A percentile compares a stretch with the other conserved stretches of the same genome.
Evolutionary conservation across 1,140 invertebrate species (phyloP).

Genomic region (Bathynomus jamesi): DNA sequence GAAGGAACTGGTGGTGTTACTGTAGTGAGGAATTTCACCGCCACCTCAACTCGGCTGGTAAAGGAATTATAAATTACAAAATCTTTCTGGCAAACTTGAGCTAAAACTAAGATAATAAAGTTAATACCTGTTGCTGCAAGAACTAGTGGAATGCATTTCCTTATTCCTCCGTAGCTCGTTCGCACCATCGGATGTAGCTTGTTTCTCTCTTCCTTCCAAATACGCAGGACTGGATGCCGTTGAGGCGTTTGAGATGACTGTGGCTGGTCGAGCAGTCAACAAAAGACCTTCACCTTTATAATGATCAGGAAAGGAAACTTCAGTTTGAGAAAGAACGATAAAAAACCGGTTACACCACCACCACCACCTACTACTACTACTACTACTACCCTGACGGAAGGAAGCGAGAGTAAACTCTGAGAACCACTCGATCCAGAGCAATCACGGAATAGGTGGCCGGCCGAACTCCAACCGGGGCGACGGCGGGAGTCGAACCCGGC

Average conservation of each 20-base stretch:
- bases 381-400: not conserved
- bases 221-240: slow-evolving; percentile 12
- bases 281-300: slow-evolving; percentile 51
- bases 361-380: too few species aligned
- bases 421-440: not conserved
- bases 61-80: too few species aligned
- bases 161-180: slow-evolving; percentile 1
- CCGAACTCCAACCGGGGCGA: too few species aligned
- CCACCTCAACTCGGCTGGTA: too few species aligned
- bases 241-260: slow-evolving; percentile 51
- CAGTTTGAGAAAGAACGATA: slow-evolving; percentile 11
- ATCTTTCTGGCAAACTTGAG: too few species aligned
- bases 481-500: too few species aligned
- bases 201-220: not conserved
- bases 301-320: not conserved
- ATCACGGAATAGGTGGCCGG: slow-evolving; percentile 1
- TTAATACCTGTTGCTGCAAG: too few species aligned
- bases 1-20: too few species aligned
- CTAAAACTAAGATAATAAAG: too few species aligned
- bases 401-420: not conserved
- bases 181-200: not conserved
- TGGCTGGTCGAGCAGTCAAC: slow-evolving; percentile 61
- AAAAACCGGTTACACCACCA: slow-evolving; percentile 6
- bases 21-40: too few species aligned
- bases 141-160: too few species aligned